Base-by-base conservation (phyloP, 2,113 vertebrate genomes). In the Peucedramus taeniatus region DNA sequence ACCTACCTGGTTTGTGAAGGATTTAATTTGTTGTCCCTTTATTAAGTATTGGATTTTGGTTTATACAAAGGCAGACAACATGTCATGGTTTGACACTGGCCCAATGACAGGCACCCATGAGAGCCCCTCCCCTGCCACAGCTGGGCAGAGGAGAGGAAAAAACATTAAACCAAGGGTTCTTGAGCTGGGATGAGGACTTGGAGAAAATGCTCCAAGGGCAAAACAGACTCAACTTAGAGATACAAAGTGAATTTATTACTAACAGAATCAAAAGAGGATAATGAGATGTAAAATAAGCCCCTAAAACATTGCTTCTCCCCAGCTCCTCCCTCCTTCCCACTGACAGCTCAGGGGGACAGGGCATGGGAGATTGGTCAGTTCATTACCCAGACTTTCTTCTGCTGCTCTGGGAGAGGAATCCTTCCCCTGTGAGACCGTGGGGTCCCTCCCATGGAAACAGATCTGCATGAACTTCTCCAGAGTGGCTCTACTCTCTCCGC, bases 21-120 rank as follows among this genome's bases (percentile, higher is more conserved):
- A 42, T 70, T 90, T 82, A 63, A 90, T 83, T 95, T 76, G 57
- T 18, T 83, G 50, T 44, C 93, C 22, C 40, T 95, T 94, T 94
- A 92, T 84, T 89, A 87, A 74, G 47, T 74, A 51, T 60, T 80
- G 77, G 72, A 74, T 86, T 90, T 72, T 39, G 45, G 68, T 89
- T 96, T 83, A 42, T 80, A 45, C 77, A 82, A 87, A 78, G 49
- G 82, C 94, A 96, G 92, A 93, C 83, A 91, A 80, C 37, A 21
- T 30, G 28, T 42, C 7, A 5, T 65, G 40, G 30, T 31, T 31
- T 42, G 61, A 44, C 40, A 42, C 39, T 42, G 28, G 39, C 40
- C 61, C 40, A 33, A 23, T 2, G 2, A 30, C 40, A 65, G 63
- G 40, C 28, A 65, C 40, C 40, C 40, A 16, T 1, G 5, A 33